Conservation (phyloP, 2,888 invertebrate species). For the Podotricha telesiphe region DNA sequence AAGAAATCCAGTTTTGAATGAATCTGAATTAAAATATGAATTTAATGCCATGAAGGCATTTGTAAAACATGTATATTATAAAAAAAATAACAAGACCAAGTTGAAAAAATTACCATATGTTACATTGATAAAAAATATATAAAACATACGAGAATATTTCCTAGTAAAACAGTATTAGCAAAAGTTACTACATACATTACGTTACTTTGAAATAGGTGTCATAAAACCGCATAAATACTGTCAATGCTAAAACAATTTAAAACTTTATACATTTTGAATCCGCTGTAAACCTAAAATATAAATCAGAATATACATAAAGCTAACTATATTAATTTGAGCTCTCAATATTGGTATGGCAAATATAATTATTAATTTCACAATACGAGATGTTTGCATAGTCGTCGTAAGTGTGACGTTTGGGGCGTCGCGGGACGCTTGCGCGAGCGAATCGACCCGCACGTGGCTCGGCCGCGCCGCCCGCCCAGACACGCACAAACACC, state of each 20-base stretch:
- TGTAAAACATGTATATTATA: neutral
- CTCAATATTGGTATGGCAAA: conserved; percentile 21
- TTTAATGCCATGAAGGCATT: neutral
- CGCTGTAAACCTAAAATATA: neutral
- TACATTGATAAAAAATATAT: no score
- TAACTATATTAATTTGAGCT: neutral
- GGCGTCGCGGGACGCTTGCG: conserved; percentile 62
- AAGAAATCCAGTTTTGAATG: conserved; percentile 16
- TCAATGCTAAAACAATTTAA: neutral
- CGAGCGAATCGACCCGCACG: conserved; percentile 74
- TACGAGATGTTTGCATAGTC: conserved; percentile 39
- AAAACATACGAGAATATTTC: no score
- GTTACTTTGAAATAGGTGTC: no score
- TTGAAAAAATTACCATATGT: neutral
- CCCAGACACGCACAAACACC: conserved; percentile 49
- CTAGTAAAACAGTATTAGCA: no score
- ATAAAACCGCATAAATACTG: neutral
- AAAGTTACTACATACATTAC: no score
- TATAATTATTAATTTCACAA: conserved; percentile 36
- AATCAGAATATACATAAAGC: neutral
- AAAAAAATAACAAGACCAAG: neutral
- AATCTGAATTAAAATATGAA: conserved; percentile 10
- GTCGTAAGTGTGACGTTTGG: conserved; percentile 56
- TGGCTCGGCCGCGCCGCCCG: conserved; percentile 54
- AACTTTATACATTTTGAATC: neutral